A percentile compares a stretch with the other conserved stretches of the same genome.
Evolutionary conservation across 2,797 vertebrate genomes (phyloP).

Genomic region (Lutjanus campechanus): DNA sequence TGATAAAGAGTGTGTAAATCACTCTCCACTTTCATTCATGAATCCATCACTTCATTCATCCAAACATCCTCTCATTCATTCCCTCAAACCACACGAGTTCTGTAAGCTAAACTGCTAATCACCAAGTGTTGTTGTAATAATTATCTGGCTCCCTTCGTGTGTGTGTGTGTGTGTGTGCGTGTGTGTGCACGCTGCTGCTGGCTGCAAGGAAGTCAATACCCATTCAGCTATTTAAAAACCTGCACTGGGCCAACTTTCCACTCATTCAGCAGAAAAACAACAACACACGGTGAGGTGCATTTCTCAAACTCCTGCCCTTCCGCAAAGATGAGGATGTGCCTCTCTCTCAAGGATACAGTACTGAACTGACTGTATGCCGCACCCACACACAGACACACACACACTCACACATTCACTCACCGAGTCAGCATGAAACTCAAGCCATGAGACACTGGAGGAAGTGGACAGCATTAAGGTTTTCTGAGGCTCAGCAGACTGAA

Average conservation of each 20-base stretch:
- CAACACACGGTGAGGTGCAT: slow-evolving; percentile 57
- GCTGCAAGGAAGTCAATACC: slow-evolving; percentile 63
- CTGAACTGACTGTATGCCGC: slow-evolving; percentile 36
- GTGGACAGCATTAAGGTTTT: slow-evolving; percentile 71
- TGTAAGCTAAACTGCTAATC: slow-evolving; percentile 43
- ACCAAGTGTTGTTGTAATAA: slow-evolving; percentile 48
- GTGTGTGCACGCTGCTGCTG: slow-evolving; percentile 17
- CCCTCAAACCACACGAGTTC: slow-evolving; percentile 8
- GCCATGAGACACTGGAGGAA: slow-evolving; percentile 74
- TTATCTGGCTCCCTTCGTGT: slow-evolving; percentile 9
- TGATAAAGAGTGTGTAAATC: neutral
- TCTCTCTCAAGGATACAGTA: slow-evolving; percentile 64
- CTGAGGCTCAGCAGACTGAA: slow-evolving; percentile 67
- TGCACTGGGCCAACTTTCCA: slow-evolving; percentile 68
- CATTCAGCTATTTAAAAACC: slow-evolving; percentile 75
- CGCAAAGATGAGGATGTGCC: slow-evolving; percentile 67
- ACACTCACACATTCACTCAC: slow-evolving; percentile 23
- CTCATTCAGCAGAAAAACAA: slow-evolving; percentile 75
- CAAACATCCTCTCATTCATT: slow-evolving; percentile 28
- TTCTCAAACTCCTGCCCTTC: slow-evolving; percentile 68
- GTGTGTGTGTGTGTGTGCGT: slow-evolving; percentile 12
- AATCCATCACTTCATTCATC: slow-evolving; percentile 58
- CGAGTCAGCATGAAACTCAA: slow-evolving; percentile 82
- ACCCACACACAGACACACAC: slow-evolving; percentile 25
- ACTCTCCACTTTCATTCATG: slow-evolving; percentile 46